A percentile compares a stretch with the other conserved stretches of the same genome.
Conservation (phyloP, 2,113 vertebrate genomes). For the Propithecus coquereli region DNA sequence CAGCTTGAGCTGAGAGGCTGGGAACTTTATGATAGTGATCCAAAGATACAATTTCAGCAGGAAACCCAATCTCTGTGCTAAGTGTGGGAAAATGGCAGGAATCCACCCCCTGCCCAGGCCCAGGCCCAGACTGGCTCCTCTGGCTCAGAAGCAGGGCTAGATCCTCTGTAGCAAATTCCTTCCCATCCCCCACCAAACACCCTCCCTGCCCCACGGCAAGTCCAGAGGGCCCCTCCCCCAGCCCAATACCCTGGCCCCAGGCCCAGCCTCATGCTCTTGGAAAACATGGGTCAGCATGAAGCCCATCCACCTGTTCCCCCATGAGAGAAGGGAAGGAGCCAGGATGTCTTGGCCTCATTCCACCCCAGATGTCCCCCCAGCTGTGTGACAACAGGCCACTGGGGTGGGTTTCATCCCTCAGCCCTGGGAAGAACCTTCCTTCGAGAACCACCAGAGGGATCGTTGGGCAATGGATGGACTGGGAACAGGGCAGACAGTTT, state of each 20-base stretch:
- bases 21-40: not conserved
- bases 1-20: not conserved
- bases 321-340: not conserved
- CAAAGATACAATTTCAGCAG: constrained; percentile 2
- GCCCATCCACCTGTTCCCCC: not conserved
- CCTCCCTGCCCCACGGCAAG: not conserved
- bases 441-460: not conserved
- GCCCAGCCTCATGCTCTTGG: not conserved
- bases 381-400: not conserved
- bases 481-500: not conserved
- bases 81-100: constrained; percentile 57
- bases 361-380: constrained; percentile 27
- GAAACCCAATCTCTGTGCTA: constrained; percentile 32
- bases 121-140: not conserved
- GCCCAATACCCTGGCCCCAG: not conserved
- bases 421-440: not conserved
- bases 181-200: not conserved
- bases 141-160: not conserved
- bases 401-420: not conserved
- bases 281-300: not conserved
- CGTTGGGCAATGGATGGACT: not conserved
- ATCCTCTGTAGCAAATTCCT: not conserved
- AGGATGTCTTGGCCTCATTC: not conserved
- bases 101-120: not conserved
- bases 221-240: not conserved